A percentile compares a stretch with the other conserved stretches of the same genome.
phyloP scores from a whole-genome alignment of 2,888 invertebrate genomes.

The Catocala sponsa region DNA sequence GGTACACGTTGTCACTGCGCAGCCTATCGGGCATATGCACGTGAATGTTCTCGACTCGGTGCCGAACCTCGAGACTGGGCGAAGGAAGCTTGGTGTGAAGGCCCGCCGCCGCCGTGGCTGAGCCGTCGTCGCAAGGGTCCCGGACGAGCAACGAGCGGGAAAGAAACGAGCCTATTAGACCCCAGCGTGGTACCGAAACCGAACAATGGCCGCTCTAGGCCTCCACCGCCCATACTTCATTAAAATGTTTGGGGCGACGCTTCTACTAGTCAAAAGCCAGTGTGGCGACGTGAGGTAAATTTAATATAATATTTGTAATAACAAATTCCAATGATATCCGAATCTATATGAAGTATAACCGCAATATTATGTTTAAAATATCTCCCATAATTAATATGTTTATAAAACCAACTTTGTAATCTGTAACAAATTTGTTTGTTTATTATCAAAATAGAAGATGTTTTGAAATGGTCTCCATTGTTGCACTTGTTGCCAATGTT shows the following conservation, averaged over 20 bases:
- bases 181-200: conserved; percentile 69
- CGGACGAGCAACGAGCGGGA: conserved; percentile 29
- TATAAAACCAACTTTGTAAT: conserved; percentile 13
- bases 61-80: conserved; percentile 92
- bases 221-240: conserved; percentile 82
- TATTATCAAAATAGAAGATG: conserved; percentile 36
- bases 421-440: conserved; percentile 18
- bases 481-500: conserved; percentile 29
- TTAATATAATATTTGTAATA: conserved; percentile 11
- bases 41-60: conserved; percentile 94
- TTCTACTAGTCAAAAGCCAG: conserved; percentile 86
- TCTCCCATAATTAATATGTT: conserved; percentile 13
- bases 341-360: neutral
- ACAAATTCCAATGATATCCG: conserved; percentile 3
- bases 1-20: conserved; percentile 95
- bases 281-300: conserved; percentile 75
- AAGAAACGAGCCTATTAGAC: conserved; percentile 61
- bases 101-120: conserved; percentile 75
- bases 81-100: conserved; percentile 90
- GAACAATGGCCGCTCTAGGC: conserved; percentile 72
- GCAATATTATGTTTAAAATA: neutral
- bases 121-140: conserved; percentile 63
- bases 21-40: conserved; percentile 95
- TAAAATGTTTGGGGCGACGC: conserved; percentile 61
- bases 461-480: conserved; percentile 21